Evolutionary conservation across 2,888 invertebrate species (phyloP), one percentile per base, ranked within the genome.

Genomic region (Tetragonisca angustula): DNA sequence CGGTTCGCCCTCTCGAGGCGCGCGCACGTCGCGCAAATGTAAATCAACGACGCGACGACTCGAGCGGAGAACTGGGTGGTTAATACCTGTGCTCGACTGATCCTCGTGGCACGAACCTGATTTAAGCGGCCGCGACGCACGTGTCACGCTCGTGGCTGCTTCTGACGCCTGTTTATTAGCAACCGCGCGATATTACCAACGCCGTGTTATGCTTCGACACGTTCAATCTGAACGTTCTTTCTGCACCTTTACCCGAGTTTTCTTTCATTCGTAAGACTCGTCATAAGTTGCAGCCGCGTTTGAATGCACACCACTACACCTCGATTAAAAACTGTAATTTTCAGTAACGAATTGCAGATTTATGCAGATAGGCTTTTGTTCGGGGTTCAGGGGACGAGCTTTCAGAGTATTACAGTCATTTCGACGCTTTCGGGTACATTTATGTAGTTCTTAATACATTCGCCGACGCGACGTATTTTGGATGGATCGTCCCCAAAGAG

Each of bases 41-140:
- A 32, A 65, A 73, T n/a, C 43, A 36, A 24, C 65, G 59, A 56
- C 73, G 43, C 65, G 59, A 56, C 73, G 64, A 59, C 21, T 36
- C 73, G 64, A 75, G 67, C 27, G 68, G 74, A 72, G 76, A 77
- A 83, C 49, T 74, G 74, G 74, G 83, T 74, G 27, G 83, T 74
- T 82, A 70, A 84, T 82, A 82, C 24, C 54, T 65, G 52, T 62
- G 64, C 65, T 59, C 70, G 50, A 76, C 73, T 27, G 54, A 67
- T 72, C 52, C 81, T 36, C 36, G 50, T 52, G 56, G 64, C 61
- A 49, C 43, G 54, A 74, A 49, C 49, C 43, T 65, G 71, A 73
- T 69, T 72, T 76, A 84, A 85, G 61, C 24, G 24, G 24, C 6
- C 2, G 61, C 61, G 69, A 75, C 74, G 69, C 50, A 84, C 54